Base-by-base conservation (phyloP, 2,113 vertebrate genomes). In the Lathamus discolor region DNA sequence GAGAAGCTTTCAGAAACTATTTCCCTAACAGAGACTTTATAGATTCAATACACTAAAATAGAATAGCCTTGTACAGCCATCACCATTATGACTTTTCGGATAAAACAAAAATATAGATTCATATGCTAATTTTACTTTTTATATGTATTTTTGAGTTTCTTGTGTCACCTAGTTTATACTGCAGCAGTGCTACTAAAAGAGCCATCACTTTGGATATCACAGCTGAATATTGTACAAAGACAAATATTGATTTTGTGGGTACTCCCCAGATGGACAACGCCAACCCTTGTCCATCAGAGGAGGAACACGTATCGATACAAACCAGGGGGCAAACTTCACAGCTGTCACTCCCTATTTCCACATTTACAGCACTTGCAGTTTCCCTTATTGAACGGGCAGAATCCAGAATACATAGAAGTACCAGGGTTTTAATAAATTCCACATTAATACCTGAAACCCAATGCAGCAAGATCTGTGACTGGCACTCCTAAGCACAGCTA, bases 11-110 rank as follows among this genome's bases (percentile, higher is more conserved):
- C 88, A 96, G 80, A 90, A 95, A 83, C 41, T 25, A 14, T 17
- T 46, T 68, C 74, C 67, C 63, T 81, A 90, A 97, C 91, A 98
- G 95, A 97, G 92, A 81, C 79, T 94, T 95, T 20, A 94, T 4
- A 97, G 95, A 94, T 88, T 82, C 41, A 62, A 67, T 31, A 25
- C 35, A 84, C 39, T 79, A 63, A 92, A 67, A 92, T 41, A 87
- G 90, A 97, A 90, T 37, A 3, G 1, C 19, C 57, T 76, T 92
- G 33, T 15, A 23, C 37, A 77, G 44, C 17, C 52, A 19, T 7
- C 61, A 31, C 35, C 5, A 4, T 14, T 69, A 9, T 31, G 23
- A 4, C 7, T 76, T 74, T 95, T 74, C 9, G 70, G 86, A 92
- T 49, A 89, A 93, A 62, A 13, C 20, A 51, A 39, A 78, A 61